phyloP scores from a whole-genome alignment of 1,140 invertebrate genomes.

The Battus philenor region DNA sequence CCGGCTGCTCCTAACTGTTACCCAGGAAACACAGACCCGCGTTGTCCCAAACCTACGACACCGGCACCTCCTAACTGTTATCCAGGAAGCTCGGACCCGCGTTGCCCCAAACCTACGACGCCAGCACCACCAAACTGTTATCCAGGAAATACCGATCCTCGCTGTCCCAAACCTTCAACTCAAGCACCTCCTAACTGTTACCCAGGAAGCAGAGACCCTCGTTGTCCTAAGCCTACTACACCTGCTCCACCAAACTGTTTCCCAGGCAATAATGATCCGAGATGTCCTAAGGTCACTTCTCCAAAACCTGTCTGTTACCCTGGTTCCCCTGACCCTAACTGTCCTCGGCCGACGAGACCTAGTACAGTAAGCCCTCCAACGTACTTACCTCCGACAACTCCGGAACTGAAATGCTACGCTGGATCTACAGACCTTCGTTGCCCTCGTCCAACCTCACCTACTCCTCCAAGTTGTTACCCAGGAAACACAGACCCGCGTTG shows the following conservation, averaged over 20 bases:
- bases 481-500: slow-evolving; percentile 46
- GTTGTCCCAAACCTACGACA: slow-evolving; percentile 28
- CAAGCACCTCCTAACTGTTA: slow-evolving; percentile 47
- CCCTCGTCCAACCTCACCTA: slow-evolving; percentile 36
- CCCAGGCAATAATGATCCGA: slow-evolving; percentile 24
- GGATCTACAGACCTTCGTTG: slow-evolving; percentile 65
- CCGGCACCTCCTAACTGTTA: slow-evolving; percentile 29
- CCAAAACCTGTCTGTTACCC: slow-evolving; percentile 17
- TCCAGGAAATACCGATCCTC: slow-evolving; percentile 53
- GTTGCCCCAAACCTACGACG: slow-evolving; percentile 45
- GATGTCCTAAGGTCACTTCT: slow-evolving; percentile 42
- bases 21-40: slow-evolving; percentile 31
- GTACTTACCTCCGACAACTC: slow-evolving; percentile 30
- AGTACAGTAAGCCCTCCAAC: slow-evolving; percentile 23
- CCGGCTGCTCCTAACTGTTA: slow-evolving; percentile 32
- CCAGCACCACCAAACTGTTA: slow-evolving; percentile 32
- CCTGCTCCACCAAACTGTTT: slow-evolving; percentile 31
- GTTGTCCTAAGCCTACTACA: slow-evolving; percentile 65
- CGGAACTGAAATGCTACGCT: slow-evolving; percentile 51
- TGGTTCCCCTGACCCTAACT: slow-evolving; percentile 49
- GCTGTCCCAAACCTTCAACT: slow-evolving; percentile 54
- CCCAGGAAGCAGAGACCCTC: slow-evolving; percentile 55
- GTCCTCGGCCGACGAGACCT: slow-evolving; percentile 33
- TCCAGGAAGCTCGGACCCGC: slow-evolving; percentile 43
- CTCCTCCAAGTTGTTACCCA: slow-evolving; percentile 39